Conservation (phyloP, 2,113 vertebrate genomes). For the Tor tambroides region DNA sequence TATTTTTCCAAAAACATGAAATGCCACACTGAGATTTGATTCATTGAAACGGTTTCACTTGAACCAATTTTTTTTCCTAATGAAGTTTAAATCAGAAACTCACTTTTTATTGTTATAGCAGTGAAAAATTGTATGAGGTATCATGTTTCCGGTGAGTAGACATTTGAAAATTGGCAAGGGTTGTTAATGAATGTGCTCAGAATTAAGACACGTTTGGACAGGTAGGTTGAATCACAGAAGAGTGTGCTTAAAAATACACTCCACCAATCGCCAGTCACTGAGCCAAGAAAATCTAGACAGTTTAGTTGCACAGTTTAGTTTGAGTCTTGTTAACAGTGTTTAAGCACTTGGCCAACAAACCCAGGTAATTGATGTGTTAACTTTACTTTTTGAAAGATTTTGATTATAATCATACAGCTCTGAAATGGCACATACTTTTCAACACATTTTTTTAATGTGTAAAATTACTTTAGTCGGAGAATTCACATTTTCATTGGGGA, state of each 20-base stretch:
- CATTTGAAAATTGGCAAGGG: neutral
- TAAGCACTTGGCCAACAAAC: neutral
- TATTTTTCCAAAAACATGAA: neutral
- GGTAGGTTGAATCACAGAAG: neutral
- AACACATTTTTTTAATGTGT: neutral
- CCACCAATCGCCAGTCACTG: neutral
- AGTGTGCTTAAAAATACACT: neutral
- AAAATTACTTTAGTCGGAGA: neutral
- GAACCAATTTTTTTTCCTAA: neutral
- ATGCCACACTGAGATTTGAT: neutral
- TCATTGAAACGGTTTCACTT: neutral
- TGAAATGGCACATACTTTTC: neutral
- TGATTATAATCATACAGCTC: no score
- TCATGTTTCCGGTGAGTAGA: neutral
- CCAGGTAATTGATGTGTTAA: neutral
- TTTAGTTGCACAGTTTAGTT: neutral
- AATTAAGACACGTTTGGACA: neutral
- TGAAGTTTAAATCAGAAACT: neutral
- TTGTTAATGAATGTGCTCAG: neutral
- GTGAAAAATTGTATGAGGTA: neutral
- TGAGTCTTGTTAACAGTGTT: neutral
- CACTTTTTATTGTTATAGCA: neutral
- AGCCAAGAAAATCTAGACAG: neutral
- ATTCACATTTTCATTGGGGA: neutral
- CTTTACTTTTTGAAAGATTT: neutral